Percentiles rank a stretch among this genome's conserved stretches.
These are phyloP conservation scores for Xiphophorus birchmanni DNA, from an alignment of 2,797 vertebrate genomes.

Conservation along the genomic window DNA sequence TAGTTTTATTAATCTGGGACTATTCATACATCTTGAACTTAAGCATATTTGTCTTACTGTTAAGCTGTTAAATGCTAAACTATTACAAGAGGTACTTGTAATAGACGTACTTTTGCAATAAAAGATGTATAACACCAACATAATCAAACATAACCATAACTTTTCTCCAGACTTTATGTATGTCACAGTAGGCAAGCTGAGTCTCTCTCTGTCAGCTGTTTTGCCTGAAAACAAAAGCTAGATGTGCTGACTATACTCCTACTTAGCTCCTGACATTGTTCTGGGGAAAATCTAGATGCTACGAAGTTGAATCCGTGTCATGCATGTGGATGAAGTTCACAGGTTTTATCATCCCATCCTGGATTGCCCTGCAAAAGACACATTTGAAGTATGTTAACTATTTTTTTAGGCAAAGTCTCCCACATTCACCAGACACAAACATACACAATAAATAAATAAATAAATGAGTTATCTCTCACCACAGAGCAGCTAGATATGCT, in stretches of 20 bases:
- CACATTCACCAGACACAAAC: not conserved
- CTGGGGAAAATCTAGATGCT: conserved; percentile 7
- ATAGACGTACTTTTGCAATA: not conserved
- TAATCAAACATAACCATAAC: not conserved
- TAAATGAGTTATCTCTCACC: not conserved
- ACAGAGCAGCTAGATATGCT: conserved; percentile 5
- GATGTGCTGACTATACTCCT: not conserved
- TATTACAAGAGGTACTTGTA: not conserved
- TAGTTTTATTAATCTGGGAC: not conserved
- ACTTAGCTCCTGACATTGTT: conserved; percentile 23
- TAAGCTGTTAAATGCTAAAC: not conserved
- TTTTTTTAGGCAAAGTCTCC: not conserved
- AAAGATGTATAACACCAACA: not conserved
- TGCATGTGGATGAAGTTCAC: conserved; percentile 59
- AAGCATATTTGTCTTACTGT: not conserved
- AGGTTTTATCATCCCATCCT: conserved; percentile 73
- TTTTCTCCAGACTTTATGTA: not conserved
- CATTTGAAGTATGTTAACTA: conserved; percentile 16
- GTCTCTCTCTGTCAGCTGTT: not conserved
- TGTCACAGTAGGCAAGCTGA: not conserved
- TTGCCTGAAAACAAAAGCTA: not conserved
- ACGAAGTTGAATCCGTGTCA: conserved; percentile 25
- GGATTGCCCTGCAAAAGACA: conserved; percentile 48
- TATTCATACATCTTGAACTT: not conserved
- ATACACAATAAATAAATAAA: not conserved